Evolutionary conservation across 2,888 invertebrate genomes (phyloP).

Genomic region (Acholoe squamosa): DNA sequence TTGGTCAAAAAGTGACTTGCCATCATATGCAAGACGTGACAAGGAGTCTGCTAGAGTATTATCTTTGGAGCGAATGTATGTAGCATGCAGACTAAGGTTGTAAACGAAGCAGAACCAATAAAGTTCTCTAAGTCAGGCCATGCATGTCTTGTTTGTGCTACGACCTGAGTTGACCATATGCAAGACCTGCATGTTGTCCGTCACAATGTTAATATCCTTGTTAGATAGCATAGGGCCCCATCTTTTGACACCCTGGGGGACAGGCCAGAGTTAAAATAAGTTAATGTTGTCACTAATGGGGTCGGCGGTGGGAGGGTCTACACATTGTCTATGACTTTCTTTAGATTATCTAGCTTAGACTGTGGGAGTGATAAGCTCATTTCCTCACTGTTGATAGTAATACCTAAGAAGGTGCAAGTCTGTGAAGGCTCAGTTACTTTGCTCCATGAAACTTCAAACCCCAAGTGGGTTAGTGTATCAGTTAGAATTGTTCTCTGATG

Average conservation of each 20-base stretch:
- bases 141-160: not conserved
- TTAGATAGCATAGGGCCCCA: no score
- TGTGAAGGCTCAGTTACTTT: not conserved
- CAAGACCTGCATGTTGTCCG: not conserved
- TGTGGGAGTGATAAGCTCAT: not conserved
- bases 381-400: not conserved
- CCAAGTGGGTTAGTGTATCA: not conserved
- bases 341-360: not conserved
- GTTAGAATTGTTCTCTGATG: not conserved
- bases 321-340: not conserved
- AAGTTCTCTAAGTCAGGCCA: not conserved
- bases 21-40: no score
- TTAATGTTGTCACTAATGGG: not conserved
- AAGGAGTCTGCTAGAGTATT: not conserved
- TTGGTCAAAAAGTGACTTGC: no score
- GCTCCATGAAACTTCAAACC: not conserved
- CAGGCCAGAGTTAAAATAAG: not conserved
- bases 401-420: not conserved
- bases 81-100: not conserved
- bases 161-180: not conserved
- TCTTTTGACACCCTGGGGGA: not conserved
- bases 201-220: not conserved
- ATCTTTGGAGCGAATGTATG: not conserved
- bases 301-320: not conserved
- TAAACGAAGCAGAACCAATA: constrained; percentile 19